Percentiles rank a stretch among this genome's conserved stretches.
Evolutionary conservation across 2,888 invertebrate species (phyloP).

Genomic region (Acleris cristana): DNA sequence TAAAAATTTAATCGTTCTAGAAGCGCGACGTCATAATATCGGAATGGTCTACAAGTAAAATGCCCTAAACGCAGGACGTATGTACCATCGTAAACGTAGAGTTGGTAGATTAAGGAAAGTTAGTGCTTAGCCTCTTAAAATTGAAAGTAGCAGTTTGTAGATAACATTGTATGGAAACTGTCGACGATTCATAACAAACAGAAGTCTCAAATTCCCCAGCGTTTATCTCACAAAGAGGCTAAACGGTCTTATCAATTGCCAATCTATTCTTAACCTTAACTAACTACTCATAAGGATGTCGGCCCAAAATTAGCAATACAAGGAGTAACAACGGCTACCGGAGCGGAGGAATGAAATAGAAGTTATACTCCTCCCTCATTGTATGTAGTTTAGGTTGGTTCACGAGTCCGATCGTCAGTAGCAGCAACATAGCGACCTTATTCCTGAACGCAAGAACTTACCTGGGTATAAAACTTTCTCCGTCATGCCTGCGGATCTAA

Average conservation of each 20-base stretch:
- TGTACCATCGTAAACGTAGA: too few relatives aligned
- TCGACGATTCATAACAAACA: constrained; percentile 14
- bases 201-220: constrained; percentile 19
- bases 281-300: background rate
- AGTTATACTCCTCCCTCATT: too few relatives aligned
- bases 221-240: constrained; percentile 22
- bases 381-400: too few relatives aligned
- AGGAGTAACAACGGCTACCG: background rate
- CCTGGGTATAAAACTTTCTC: constrained; percentile 92
- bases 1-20: too few relatives aligned
- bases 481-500: constrained; percentile 88
- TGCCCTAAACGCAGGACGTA: too few relatives aligned
- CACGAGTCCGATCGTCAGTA: background rate
- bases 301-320: background rate
- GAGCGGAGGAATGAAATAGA: too few relatives aligned
- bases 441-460: constrained; percentile 78
- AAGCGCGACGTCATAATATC: too few relatives aligned
- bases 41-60: too few relatives aligned
- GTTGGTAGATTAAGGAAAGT: too few relatives aligned
- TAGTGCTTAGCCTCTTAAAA: too few relatives aligned
- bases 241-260: background rate
- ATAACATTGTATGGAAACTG: background rate
- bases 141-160: too few relatives aligned
- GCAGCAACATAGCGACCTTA: constrained; percentile 18
- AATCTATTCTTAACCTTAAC: constrained; percentile 2